Conservation (phyloP, 2,113 vertebrate species). For the Pedetes capensis region DNA sequence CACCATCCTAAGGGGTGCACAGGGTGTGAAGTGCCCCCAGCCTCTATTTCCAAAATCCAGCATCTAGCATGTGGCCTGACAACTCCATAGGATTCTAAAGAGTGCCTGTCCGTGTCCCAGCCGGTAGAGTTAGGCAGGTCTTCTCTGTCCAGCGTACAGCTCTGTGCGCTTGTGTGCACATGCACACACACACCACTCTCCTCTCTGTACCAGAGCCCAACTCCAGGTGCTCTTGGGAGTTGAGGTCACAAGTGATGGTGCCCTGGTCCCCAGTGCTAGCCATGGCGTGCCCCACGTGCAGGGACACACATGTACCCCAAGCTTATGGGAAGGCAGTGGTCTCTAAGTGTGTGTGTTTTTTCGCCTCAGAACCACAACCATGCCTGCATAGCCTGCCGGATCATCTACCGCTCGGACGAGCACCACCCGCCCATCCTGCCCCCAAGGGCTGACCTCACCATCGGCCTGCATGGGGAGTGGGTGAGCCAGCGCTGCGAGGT, state of each 20-base stretch:
- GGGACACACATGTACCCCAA: rapidly evolving
- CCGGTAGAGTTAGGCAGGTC: not conserved
- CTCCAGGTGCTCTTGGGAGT: not conserved
- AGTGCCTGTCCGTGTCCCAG: not conserved
- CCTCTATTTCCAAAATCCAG: not conserved
- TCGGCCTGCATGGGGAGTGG: constrained; percentile 95
- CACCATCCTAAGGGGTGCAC: not conserved
- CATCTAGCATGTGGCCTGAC: not conserved
- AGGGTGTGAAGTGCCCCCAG: not conserved
- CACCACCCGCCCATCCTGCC: constrained; percentile 93
- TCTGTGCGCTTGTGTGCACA: rapidly evolving
- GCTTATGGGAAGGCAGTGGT: not conserved
- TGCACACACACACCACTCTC: rapidly evolving
- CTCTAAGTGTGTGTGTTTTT: not conserved
- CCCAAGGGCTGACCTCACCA: constrained; percentile 89
- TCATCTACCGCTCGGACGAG: constrained; percentile 93
- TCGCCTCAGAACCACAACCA: constrained; percentile 90
- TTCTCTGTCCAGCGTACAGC: not conserved
- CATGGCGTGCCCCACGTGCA: rapidly evolving
- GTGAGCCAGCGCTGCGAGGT: constrained; percentile 97
- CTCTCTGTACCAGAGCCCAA: not conserved
- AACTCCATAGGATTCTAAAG: not conserved
- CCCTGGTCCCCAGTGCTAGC: rapidly evolving
- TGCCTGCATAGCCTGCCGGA: constrained; percentile 89
- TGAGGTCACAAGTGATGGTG: not conserved